Base-by-base conservation (phyloP, 2,888 invertebrate species). In the Caenorhabditis auriculariae region DNA sequence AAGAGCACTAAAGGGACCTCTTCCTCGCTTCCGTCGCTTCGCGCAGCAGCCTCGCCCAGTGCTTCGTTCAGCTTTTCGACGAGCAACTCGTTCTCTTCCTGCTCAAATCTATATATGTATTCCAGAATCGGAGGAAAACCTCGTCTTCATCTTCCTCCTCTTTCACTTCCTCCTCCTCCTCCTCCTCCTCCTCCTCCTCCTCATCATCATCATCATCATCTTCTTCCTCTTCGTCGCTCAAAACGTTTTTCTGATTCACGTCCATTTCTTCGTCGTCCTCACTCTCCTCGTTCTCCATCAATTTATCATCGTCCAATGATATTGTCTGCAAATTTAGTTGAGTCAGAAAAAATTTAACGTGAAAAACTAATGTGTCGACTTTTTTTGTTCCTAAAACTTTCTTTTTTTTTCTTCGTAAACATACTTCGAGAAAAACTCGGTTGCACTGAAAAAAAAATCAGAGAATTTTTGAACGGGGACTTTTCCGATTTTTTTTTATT, bases 21-120 rank as follows among this genome's bases (percentile, higher is more conserved):
- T 15, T 52, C 44, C 29, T 54, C 55, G 4, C 58, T 54, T 7
- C 56, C 60, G 26, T 63, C 60, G 3, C 59, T n/a, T n/a, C n/a
- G n/a, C n/a, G n/a, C 60, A 1, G 66, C 70, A 1, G 72, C 70
- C 38, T 64, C 58, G 29, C 72, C 72, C 19, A 73, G 60, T 17
- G 72, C 72, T 3, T 49, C 46, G n/a, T 66, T 61, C 43, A 73
- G 47, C 24, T 61, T 60, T 26, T 62, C 63, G 0, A 73, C 60
- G 23, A 73, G 58, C 21, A 66, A 59, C 12, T 61, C 59, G 51
- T 73, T 64, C 12, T 70, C 66, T n/a, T 53, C 24, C 48, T 62
- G 23, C 28, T 51, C 39, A 17, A 28, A 46, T 6, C 24, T 28
- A n/a, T n/a, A n/a, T n/a, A n/a, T n/a, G n/a, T n/a, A n/a, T n/a